These are phyloP conservation scores for Hypsibius dujardini DNA, from an alignment of 1,140 invertebrate species.

Conservation along the genomic window DNA sequence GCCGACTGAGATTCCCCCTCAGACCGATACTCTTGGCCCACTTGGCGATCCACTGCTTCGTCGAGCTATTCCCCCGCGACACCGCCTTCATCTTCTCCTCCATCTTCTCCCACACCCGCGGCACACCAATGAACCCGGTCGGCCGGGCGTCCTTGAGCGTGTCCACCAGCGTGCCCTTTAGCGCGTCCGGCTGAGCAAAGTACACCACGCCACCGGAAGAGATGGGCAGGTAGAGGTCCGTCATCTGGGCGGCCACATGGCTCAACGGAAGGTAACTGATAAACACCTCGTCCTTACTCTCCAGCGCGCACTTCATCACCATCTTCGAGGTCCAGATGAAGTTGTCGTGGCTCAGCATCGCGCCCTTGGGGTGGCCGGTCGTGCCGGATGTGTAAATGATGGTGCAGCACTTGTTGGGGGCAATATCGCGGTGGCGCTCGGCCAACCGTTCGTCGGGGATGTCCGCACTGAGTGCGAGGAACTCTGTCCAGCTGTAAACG, in stretches of 20 bases:
- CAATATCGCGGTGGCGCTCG: slow-evolving; percentile 47
- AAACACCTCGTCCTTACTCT: slow-evolving; percentile 39
- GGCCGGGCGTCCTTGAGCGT: slow-evolving; percentile 57
- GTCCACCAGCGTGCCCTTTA: slow-evolving; percentile 57
- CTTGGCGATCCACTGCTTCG: slow-evolving; percentile 49
- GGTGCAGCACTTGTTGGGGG: slow-evolving; percentile 70
- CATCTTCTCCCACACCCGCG: slow-evolving; percentile 81
- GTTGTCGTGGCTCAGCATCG: slow-evolving; percentile 79
- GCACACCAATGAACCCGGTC: slow-evolving; percentile 65
- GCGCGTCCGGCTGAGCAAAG: slow-evolving; percentile 64
- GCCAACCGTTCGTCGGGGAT: slow-evolving; percentile 53
- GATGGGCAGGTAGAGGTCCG: slow-evolving; percentile 55
- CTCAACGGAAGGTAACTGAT: slow-evolving; percentile 69
- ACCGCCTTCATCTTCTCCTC: slow-evolving; percentile 61
- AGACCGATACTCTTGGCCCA: slow-evolving; percentile 62
- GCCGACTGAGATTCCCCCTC: slow-evolving; percentile 48
- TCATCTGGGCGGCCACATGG: slow-evolving; percentile 67
- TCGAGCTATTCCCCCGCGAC: slow-evolving; percentile 42
- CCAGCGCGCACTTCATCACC: slow-evolving; percentile 33
- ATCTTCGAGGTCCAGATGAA: slow-evolving; percentile 44
- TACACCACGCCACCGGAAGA: slow-evolving; percentile 43
- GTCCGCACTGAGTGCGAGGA: slow-evolving; percentile 52
- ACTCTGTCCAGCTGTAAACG: slow-evolving; percentile 46
- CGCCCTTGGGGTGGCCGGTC: slow-evolving; percentile 70
- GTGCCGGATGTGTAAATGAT: slow-evolving; percentile 77